Base-by-base conservation (phyloP, 2,888 invertebrate genomes). In the Drosophila acutilabella region DNA sequence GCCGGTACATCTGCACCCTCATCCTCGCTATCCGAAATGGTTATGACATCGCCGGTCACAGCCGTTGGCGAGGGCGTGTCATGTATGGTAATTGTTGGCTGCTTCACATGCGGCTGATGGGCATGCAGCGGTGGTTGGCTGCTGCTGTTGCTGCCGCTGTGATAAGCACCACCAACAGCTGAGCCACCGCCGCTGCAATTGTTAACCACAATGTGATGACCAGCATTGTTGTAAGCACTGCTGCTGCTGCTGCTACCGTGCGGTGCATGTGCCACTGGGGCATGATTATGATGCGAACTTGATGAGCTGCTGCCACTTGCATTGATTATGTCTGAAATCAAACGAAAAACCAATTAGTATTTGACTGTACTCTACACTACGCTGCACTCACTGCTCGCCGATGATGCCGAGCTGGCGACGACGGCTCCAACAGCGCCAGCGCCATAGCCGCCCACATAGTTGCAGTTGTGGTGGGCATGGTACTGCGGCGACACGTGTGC, bases 41-140 rank as follows among this genome's bases (percentile, higher is more conserved):
- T 98, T 90, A 99, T 98, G 16, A 76, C 76, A 45, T 76, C 76
- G 40, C 77, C 72, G 8, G 72, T 68, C 82, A 98, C 98, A 62
- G 98, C 97, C 47, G 98, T 96, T 3, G 98, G 98, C 33, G 98
- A 98, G 1, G 98, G 98, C 26, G 98, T 98, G 93, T 98, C 98
- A 79, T 97, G 95, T 88, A 98, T 98, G 62, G 98, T 98, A 90
- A 98, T 98, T 14, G 98, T 98, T 90, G 97, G 98, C 68, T 92
- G 91, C 75, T 92, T 92, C 38, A 92, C 88, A 44, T 65, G 75
- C 64, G 78, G 56, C 57, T 90, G 88, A 58, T 89, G 85, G 33
- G 80, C 75, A 54, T 86, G 79, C 61, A 78, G 64, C 62, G 75
- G 85, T 50, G 74, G 72, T 62, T 88, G 50, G 74, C 52, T 40